Conservation (phyloP, 2,113 vertebrate genomes). For the Istiophorus platypterus region DNA sequence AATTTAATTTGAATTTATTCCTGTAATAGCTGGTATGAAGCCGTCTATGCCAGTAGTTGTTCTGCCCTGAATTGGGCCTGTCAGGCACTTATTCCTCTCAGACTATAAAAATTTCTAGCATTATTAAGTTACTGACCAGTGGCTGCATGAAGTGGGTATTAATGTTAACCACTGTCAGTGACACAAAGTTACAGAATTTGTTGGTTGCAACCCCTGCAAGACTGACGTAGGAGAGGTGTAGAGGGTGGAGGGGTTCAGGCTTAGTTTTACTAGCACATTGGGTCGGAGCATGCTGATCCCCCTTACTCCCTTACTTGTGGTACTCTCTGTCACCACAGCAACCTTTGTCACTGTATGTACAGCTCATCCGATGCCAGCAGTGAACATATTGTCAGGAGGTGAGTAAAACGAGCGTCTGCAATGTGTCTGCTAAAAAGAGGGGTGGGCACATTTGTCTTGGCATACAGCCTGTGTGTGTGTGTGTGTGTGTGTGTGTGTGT, state of each 20-base stretch:
- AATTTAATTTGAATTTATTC: not conserved
- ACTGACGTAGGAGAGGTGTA: no score
- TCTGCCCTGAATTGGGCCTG: not conserved
- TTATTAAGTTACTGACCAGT: no score
- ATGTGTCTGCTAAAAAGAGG: conserved; percentile 42
- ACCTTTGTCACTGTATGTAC: conserved; percentile 7
- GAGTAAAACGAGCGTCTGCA: conserved; percentile 12
- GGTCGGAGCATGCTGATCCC: not conserved
- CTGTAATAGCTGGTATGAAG: not conserved
- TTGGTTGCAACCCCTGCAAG: no score
- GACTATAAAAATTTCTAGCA: not conserved
- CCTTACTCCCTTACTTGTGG: not conserved
- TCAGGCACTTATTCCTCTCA: not conserved
- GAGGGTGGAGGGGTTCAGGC: no score
- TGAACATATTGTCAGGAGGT: conserved; percentile 28
- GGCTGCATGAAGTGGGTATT: no score
- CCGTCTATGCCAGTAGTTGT: not conserved
- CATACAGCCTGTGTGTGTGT: conserved; percentile 29
- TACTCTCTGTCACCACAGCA: conserved; percentile 10
- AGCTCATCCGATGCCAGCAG: not conserved
- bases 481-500: conserved; percentile 7
- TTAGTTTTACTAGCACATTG: not conserved
- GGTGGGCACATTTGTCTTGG: conserved; percentile 56
- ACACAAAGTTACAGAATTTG: no score
- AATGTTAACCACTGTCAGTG: no score